These are phyloP conservation scores for Hippocampus mohnikei DNA, from an alignment of 2,113 vertebrate species.

Conservation along the genomic window DNA sequence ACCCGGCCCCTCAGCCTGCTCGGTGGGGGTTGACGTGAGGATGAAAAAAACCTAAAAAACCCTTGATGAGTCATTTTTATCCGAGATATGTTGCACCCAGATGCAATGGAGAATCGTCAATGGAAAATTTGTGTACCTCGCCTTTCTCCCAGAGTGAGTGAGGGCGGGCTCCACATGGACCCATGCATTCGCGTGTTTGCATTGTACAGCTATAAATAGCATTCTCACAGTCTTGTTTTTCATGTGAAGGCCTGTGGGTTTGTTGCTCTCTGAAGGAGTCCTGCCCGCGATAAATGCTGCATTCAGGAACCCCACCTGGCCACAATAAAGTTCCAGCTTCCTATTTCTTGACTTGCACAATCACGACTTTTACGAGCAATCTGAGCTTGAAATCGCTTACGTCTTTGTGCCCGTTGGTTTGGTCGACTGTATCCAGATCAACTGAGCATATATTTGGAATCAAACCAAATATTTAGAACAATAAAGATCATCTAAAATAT, in stretches of 20 bases:
- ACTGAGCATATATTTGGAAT: neutral
- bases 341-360: conserved; percentile 36
- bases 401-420: neutral
- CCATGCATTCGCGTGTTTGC: conserved; percentile 5
- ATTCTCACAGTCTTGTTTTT: conserved; percentile 48
- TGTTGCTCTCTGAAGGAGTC: conserved; percentile 38
- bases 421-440: neutral
- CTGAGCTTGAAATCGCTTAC: neutral
- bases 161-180: neutral
- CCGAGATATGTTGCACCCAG: conserved; percentile 12
- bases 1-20: conserved; percentile 3
- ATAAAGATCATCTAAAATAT: neutral
- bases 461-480: neutral
- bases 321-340: conserved; percentile 48
- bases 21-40: conserved; percentile 35
- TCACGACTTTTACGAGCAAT: conserved; percentile 39
- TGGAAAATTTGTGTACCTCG: neutral
- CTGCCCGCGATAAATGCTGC: conserved; percentile 41
- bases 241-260: conserved; percentile 32
- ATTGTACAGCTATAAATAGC: conserved; percentile 50
- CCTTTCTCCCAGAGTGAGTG: neutral
- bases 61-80: conserved; percentile 40
- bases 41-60: conserved; percentile 18
- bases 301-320: conserved; percentile 52
- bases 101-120: neutral